A percentile compares a stretch with the other conserved stretches of the same genome.
Evolutionary conservation across 2,113 vertebrate genomes (phyloP).

Genomic region (Callocephalon fimbriatum): DNA sequence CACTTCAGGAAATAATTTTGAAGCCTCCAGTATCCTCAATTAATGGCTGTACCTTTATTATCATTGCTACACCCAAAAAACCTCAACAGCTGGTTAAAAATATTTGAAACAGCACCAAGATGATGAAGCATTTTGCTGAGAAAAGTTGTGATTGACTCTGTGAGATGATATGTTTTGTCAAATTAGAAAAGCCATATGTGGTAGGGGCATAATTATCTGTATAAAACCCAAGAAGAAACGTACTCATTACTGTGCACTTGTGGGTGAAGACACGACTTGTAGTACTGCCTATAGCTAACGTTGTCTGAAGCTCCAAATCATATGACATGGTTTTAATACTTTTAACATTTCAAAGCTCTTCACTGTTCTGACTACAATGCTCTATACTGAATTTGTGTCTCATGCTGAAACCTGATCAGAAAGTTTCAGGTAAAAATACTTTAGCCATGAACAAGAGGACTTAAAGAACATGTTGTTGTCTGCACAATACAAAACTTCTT

Average conservation of each 20-base stretch:
- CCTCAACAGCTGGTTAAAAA: neutral
- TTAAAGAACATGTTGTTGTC: neutral
- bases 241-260: neutral
- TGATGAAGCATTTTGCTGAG: neutral
- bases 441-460: neutral
- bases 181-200: neutral
- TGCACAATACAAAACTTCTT: neutral
- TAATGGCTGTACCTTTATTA: neutral
- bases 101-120: neutral
- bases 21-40: neutral
- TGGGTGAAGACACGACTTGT: neutral
- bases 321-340: neutral
- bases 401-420: neutral
- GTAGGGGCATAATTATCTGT: neutral
- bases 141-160: neutral
- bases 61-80: neutral
- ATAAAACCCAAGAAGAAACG: slow-evolving; percentile 23
- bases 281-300: neutral
- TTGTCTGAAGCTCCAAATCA: neutral
- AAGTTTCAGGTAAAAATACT: neutral
- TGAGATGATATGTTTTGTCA: slow-evolving; percentile 17
- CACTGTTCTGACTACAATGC: neutral
- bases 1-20: neutral
- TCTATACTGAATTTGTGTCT: neutral
- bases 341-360: neutral